These are phyloP conservation scores for Sycophila sp. DNA, from an alignment of 1,140 invertebrate species.

Conservation along the genomic window DNA sequence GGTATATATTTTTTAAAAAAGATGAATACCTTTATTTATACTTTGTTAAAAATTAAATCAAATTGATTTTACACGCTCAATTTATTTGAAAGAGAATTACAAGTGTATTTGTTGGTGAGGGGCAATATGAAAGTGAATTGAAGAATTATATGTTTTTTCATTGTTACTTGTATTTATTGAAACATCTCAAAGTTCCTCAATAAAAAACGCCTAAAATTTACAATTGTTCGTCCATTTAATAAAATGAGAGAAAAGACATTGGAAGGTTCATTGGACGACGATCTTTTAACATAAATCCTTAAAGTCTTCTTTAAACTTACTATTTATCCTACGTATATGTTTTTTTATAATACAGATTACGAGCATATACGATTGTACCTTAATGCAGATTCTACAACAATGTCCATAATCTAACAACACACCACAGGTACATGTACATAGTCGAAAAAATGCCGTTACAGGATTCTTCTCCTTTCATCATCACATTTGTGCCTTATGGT, in stretches of 20 bases:
- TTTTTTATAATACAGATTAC: conserved; percentile 19
- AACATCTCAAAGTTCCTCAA: conserved; percentile 32
- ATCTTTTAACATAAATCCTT: conserved; percentile 8
- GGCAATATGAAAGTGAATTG: conserved; percentile 19
- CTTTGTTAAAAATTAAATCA: not conserved
- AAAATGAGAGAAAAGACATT: conserved; percentile 17
- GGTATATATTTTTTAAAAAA: conserved; percentile 59
- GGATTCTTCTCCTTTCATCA: not conserved
- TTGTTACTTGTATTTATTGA: conserved; percentile 34
- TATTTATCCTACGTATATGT: not conserved
- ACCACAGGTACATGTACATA: not conserved
- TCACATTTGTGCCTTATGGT: not conserved
- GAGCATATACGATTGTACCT: not conserved
- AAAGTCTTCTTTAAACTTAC: not conserved
- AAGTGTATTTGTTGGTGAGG: not conserved
- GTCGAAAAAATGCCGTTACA: not conserved
- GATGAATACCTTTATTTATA: conserved; percentile 24
- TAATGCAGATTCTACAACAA: conserved; percentile 1
- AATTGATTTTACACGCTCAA: not conserved
- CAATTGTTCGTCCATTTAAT: conserved; percentile 23
- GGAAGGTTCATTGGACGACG: not conserved
- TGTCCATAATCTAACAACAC: not conserved
- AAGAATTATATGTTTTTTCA: conserved; percentile 31
- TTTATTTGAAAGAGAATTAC: not conserved
- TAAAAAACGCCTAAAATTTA: conserved; percentile 39